Percentiles rank a stretch among this genome's conserved stretches.
Evolutionary conservation across 2,797 vertebrate genomes (phyloP).

Genomic region (Rhinella marina): DNA sequence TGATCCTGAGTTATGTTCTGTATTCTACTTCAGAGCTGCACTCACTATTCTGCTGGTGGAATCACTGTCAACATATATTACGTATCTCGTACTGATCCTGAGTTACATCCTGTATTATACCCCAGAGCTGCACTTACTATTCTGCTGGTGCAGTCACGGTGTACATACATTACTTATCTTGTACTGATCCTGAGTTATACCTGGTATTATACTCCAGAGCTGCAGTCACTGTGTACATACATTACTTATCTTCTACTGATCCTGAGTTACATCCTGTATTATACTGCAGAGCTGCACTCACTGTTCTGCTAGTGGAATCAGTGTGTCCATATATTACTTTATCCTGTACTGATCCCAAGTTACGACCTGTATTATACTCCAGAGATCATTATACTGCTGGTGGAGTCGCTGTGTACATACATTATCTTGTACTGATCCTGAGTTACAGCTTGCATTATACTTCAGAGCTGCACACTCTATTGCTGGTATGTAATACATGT

Average conservation of each 20-base stretch:
- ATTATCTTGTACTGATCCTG: too few species aligned
- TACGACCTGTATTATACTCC: not conserved
- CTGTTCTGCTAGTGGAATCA: not conserved
- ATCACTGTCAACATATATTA: not conserved
- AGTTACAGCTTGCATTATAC: too few species aligned
- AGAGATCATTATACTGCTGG: not conserved
- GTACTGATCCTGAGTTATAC: not conserved
- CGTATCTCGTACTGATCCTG: not conserved
- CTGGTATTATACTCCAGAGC: not conserved
- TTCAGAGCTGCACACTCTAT: not conserved
- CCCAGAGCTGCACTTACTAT: conserved; percentile 1
- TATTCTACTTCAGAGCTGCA: not conserved
- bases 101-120: not conserved
- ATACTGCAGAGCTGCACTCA: not conserved
- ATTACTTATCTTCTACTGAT: too few species aligned
- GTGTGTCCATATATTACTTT: not conserved
- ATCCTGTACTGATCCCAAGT: conserved; percentile 4
- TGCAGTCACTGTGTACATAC: too few species aligned
- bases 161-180: not conserved
- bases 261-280: too few species aligned
- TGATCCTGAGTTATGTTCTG: not conserved
- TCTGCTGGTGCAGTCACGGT: not conserved
- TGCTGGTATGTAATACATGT: not conserved
- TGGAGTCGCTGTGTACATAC: too few species aligned
- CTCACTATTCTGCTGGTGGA: not conserved